Evolutionary conservation across 2,888 invertebrate genomes (phyloP), one percentile per base, ranked within the genome.

Genomic region (Ypsolopha sequella): DNA sequence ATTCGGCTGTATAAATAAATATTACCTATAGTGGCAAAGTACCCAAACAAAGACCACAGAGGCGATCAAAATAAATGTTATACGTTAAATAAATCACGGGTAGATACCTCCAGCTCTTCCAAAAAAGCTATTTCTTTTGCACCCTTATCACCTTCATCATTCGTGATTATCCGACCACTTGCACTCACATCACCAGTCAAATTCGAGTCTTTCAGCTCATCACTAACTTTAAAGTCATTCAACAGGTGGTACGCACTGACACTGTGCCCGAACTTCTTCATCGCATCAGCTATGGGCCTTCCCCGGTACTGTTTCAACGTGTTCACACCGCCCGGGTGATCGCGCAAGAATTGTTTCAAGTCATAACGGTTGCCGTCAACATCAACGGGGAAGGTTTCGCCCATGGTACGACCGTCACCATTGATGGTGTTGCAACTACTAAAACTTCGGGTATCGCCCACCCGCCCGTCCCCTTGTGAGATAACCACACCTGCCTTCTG

Each of bases 241-340:
- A 92, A 75, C 65, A 92, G 80, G 66, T 91, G 91, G 61, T 89
- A 89, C 0, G 92, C 92, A 56, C 90, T 89, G 47, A 71, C 70
- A 56, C 92, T 91, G 66, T 92, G 92, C 8, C 88, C 80, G 38
- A 86, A 88, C 14, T 86, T 76, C 46, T 68, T 60, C 87, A 92
- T 88, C 10, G 87, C 89, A 13, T 79, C 70, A 14, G 80, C 69
- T 36, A 92, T 73, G 50, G 88, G 88, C 61, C 82, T 88, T 6
- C 88, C 88, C 61, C 82, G 76, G 58, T 82, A 91, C n/a, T 73
- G 72, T 58, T 86, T 77, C 0, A 94, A 71, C 1, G 91, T 91
- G 60, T 90, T 91, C 0, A 88, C 69, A 0, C 94, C 94, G 0
- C 94, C 94, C 0, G 94, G 94, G 70, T 94, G 94, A 60, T 92